Base-by-base conservation (phyloP, 1,140 invertebrate species). In the Drosophila ironensis region DNA sequence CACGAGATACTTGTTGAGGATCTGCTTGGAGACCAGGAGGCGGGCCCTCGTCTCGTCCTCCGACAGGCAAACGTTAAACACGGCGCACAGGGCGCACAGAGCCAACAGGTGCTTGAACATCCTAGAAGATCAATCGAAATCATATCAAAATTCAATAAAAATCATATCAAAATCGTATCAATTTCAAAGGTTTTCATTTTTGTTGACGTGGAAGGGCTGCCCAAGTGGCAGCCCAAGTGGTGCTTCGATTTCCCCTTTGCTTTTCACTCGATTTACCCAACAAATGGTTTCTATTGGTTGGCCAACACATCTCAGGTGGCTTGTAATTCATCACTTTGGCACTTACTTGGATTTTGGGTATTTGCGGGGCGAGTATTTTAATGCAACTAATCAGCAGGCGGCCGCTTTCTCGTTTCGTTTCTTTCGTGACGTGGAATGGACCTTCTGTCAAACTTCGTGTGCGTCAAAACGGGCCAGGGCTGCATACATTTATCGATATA, bases 1-100 rank as follows among this genome's bases (percentile, higher is more conserved):
- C n/a, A 99, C 98, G 45, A 99, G 91, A 90, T 99, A 99, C 91
- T 96, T 98, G 87, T 99, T 99, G n/a, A 99, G 92, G 80, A 99
- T 94, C 91, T 96, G 95, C 91, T 97, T 97, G 2, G 95, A 95
- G 9, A 97, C 93, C 41, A 97, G 90, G 35, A 97, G 90, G 70
- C 93, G 92, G 11, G 96, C 95, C 44, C 92, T 91, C 41, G 92
- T 92, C 73, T 96, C 95, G 47, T 95, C 94, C 27, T 92, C 82
- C 6, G 81, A 84, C 6, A 75, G 54, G 46, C 88, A 78, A 11
- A 87, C 63, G 38, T 64, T 81, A 28, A 73, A 69, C 7, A 86
- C 47, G 4, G 81, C 86, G 50, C 89, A 68, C 17, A 90, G 51
- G 25, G 80, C 80, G 56, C 73, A 89, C 12, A 68, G 37, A 2